A percentile compares a stretch with the other conserved stretches of the same genome.
These are phyloP conservation scores for Pyrgilauda ruficollis DNA, from an alignment of 2,113 vertebrate species.

Conservation along the genomic window DNA sequence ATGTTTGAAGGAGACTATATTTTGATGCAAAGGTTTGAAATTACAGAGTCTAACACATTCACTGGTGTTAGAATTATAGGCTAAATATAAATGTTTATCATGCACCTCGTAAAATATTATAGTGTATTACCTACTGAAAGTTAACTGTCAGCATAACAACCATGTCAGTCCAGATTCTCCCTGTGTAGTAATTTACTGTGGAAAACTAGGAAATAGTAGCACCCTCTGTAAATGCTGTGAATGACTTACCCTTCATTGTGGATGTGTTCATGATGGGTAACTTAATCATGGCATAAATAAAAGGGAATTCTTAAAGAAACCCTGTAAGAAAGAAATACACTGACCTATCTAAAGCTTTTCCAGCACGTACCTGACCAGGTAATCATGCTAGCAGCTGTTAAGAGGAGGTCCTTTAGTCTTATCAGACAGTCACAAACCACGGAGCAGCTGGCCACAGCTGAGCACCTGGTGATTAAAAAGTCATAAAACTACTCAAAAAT, in stretches of 20 bases:
- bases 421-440: not conserved
- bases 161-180: not conserved
- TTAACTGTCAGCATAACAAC: not conserved
- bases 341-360: not conserved
- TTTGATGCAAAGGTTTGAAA: not conserved
- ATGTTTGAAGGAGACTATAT: not conserved
- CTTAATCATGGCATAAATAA: not conserved
- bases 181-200: not conserved
- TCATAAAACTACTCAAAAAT: not conserved
- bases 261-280: not conserved
- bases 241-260: not conserved
- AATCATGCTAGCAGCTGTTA: not conserved
- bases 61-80: not conserved
- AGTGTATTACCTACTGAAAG: not conserved
- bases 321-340: not conserved
- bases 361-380: not conserved
- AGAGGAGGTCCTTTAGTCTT: not conserved
- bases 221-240: not conserved
- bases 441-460: not conserved
- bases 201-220: not conserved
- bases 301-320: not conserved
- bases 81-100: not conserved
- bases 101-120: not conserved
- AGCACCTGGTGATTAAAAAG: not conserved
- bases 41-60: not conserved